Evolutionary conservation across 53 echinoderm and acorn worm genomes (phyloP), one percentile per base, ranked within the genome.

Genomic region (Stichopus horrens): DNA sequence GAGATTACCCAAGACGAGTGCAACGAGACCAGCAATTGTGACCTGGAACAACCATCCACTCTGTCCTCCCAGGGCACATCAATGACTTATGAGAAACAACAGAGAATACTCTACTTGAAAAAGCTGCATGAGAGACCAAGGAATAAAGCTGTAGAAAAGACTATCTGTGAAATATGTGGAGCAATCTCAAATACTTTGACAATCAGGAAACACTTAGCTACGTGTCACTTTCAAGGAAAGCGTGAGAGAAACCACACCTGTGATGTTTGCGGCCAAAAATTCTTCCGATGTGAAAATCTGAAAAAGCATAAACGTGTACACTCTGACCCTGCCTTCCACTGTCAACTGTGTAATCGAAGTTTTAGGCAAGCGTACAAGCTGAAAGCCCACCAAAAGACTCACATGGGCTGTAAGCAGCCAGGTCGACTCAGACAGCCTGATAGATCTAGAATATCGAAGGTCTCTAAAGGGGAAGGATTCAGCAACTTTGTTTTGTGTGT

Each of bases 201-300:
- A 22, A 57, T 81, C 4, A 22, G 19, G 57, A 81, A 81, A 21
- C 81, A 81, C 22, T 56, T 81, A 57, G 57, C 81, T 8, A 9
- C 81, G 10, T 81, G 21, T 81, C 81, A 81, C 58, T 81, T 21
- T 4, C 8, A 81, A 57, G 81, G 58, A 20, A 58, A 81, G 57
- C 81, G 81, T 81, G 81, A 81, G 20, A 57, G 81, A 56, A 81
- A 81, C 58, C 57, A 58, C 11, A n/a, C 57, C 0, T 81, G 81
- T 81, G 81, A 81, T 5, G 57, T 81, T 2, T 81, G 81, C 57
- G 81, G 81, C 21, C 56, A 81, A 58, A 81, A 81, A 4, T 81
- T 81, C 58, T 21, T 81, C 21, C 8, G 81, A 57, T 58, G 57
- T 9, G 81, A 81, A 58, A 81, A 81, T 58, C 58, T 81, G 56